A percentile compares a stretch with the other conserved stretches of the same genome.
Conservation (phyloP, 2,797 vertebrate species). For the Sebastes steindachneri region DNA sequence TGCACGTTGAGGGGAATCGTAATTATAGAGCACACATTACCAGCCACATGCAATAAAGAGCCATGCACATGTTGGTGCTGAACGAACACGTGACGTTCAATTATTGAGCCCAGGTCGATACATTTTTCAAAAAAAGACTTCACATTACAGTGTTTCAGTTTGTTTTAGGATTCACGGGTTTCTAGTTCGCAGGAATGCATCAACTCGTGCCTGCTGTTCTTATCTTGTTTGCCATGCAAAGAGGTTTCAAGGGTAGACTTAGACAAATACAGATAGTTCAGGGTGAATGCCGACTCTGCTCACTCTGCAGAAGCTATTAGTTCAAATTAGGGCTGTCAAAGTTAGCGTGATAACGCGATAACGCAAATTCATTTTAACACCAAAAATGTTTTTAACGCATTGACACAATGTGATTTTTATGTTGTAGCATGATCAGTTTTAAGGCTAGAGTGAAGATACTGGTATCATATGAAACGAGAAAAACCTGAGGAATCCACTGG, state of each 20-base stretch:
- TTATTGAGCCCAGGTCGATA: background rate
- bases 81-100: background rate
- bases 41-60: background rate
- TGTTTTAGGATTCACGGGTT: background rate
- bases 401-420: too few relatives aligned
- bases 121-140: background rate
- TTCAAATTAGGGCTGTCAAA: too few relatives aligned
- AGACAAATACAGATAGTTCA: constrained; percentile 18
- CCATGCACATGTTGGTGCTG: background rate
- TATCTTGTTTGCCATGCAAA: constrained; percentile 6
- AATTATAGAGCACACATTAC: background rate
- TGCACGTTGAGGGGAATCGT: background rate
- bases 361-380: too few relatives aligned
- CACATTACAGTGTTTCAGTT: background rate
- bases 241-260: background rate
- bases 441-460: too few relatives aligned
- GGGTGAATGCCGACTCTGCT: background rate
- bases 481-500: too few relatives aligned
- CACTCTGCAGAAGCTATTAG: background rate
- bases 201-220: background rate
- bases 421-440: too few relatives aligned
- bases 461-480: too few relatives aligned
- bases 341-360: too few relatives aligned
- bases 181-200: background rate
- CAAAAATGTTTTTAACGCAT: too few relatives aligned